Evolutionary conservation across 2,888 invertebrate species (phyloP), one percentile per base, ranked within the genome.

Genomic region (Ellobium chinense): DNA sequence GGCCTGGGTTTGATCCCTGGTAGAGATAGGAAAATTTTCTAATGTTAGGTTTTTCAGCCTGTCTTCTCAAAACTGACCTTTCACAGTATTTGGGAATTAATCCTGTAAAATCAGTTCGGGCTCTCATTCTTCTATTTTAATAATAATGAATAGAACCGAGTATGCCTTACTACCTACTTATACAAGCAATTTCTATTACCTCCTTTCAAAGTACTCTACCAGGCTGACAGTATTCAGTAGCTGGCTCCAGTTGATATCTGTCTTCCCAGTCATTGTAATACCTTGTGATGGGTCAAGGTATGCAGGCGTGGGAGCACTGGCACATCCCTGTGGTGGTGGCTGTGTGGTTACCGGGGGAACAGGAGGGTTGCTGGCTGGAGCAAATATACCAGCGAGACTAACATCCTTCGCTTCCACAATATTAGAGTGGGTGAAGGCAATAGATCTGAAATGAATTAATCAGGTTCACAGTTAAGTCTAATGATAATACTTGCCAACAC

Each of bases 321-420:
- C 79, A 66, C 79, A 79, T 34, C 24, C 24, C 2, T 46, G 4
- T 9, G 31, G 29, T 5, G 73, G 27, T 18, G 63, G 29, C 29
- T 56, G 56, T n/a, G 68, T 60, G 1, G 29, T 21, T n/a, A n/a
- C 39, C 2, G 69, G 62, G 24, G 34, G 36, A 2, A 36, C 36
- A 7, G 31, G 29, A 2, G 39, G 37, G 56, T 29, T 39, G 63
- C 12, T 29, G 31, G 60, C 18, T 21, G 69, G 37, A 58, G 29
- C 37, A n/a, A 29, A 69, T 29, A 78, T 37, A 18, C 79, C 79
- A 46, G 72, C 79, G 2, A 73, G 66, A 56, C 73, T 72, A 4
- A 73, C 58, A 63, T 78, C 78, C 34, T 78, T 70, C 12, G 46
- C 5, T 7, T 7, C 29, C 24, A 68, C 46, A 72, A 78, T 70